These are phyloP conservation scores for Sebastes dallii DNA, from an alignment of 2,797 vertebrate genomes.

Conservation along the genomic window DNA sequence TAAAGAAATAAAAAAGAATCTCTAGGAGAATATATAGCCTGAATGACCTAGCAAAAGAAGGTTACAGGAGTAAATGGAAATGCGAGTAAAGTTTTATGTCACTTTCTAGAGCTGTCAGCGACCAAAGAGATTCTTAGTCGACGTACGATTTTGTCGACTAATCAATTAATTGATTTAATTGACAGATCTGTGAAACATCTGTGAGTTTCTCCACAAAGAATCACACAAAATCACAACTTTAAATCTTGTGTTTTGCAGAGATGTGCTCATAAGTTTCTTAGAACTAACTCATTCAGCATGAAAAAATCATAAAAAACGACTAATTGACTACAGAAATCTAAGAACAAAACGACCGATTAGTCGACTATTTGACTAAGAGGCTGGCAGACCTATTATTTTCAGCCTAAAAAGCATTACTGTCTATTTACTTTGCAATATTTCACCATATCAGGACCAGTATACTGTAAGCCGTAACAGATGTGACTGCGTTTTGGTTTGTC, in stretches of 20 bases:
- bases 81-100: rapidly evolving
- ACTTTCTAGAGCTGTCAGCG: no score
- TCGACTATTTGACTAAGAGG: no score
- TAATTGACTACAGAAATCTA: no score
- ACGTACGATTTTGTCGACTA: no score
- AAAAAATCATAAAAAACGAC: background rate
- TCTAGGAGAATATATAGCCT: background rate
- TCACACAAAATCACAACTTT: no score
- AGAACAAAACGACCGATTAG: rapidly evolving
- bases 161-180: no score
- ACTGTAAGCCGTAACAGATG: background rate
- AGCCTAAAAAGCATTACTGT: background rate
- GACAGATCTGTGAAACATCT: no score
- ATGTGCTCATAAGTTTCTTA: no score
- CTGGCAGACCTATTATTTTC: background rate
- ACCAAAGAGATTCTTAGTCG: no score
- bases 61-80: background rate
- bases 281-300: no score
- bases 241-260: no score
- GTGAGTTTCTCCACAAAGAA: no score
- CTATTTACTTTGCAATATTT: background rate
- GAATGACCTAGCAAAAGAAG: background rate
- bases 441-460: background rate
- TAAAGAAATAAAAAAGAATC: background rate
- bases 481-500: background rate